Percentiles rank a stretch among this genome's conserved stretches.
Conservation (phyloP, 2,888 invertebrate genomes). For the Mechanitis messenoides region DNA sequence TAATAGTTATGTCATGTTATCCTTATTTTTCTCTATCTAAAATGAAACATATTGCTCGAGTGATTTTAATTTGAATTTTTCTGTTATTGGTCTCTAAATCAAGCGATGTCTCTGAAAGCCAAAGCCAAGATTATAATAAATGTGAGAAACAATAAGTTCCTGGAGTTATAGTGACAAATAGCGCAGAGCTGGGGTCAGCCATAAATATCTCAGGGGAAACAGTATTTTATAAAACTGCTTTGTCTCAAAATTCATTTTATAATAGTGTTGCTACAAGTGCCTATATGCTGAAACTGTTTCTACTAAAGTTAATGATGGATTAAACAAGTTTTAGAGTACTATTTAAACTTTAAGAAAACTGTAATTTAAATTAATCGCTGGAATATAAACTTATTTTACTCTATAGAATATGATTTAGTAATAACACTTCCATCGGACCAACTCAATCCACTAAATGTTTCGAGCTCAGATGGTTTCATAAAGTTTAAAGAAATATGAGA, state of each 20-base stretch:
- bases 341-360: too few species aligned
- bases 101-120: constrained; percentile 10
- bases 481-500: constrained; percentile 6
- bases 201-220: constrained; percentile 18
- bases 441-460: background rate
- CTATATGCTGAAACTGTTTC: background rate
- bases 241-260: constrained; percentile 4
- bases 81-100: constrained; percentile 14
- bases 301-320: too few species aligned
- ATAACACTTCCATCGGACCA: background rate
- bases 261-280: background rate
- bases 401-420: background rate
- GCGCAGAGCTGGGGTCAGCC: constrained; percentile 18
- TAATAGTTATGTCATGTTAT: background rate
- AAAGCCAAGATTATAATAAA: constrained; percentile 15
- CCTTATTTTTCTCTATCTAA: background rate
- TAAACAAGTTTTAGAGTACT: too few species aligned
- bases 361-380: constrained; percentile 4
- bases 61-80: background rate
- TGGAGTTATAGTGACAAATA: constrained; percentile 22
- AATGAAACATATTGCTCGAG: background rate
- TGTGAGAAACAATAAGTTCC: constrained; percentile 22
- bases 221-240: constrained; percentile 8
- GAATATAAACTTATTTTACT: background rate
- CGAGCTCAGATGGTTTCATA: constrained; percentile 4